Percentiles rank a stretch among this genome's conserved stretches.
These are phyloP conservation scores for Zaprionus bogoriensis DNA, from an alignment of 2,888 invertebrate species.

Conservation along the genomic window DNA sequence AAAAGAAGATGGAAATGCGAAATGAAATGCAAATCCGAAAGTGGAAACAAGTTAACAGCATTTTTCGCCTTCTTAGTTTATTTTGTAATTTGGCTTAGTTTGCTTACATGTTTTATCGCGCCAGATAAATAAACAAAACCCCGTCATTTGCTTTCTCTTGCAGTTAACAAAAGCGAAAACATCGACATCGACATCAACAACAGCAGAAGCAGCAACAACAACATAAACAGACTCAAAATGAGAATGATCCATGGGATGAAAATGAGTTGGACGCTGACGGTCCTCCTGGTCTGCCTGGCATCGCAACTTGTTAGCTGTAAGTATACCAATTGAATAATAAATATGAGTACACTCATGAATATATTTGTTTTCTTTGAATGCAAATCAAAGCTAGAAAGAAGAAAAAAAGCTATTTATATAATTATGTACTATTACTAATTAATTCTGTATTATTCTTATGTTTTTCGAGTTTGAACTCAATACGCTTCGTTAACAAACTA, in stretches of 20 bases:
- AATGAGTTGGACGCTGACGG: constrained; percentile 17
- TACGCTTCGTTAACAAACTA: too few relatives aligned
- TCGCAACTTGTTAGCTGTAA: constrained; percentile 45
- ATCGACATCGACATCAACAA: too few relatives aligned
- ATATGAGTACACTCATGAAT: not conserved
- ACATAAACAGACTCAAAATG: too few relatives aligned
- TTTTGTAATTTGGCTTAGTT: constrained; percentile 42
- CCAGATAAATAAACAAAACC: constrained; percentile 25
- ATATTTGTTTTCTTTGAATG: not conserved
- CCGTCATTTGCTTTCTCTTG: constrained; percentile 30
- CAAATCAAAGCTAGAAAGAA: not conserved
- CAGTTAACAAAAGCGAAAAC: constrained; percentile 57
- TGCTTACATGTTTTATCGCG: constrained; percentile 25
- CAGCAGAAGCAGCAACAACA: too few relatives aligned
- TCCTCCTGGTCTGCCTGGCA: constrained; percentile 49
- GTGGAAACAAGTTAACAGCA: constrained; percentile 46
- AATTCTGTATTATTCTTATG: too few relatives aligned
- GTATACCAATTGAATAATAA: constrained; percentile 12
- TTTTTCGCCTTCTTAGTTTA: constrained; percentile 19
- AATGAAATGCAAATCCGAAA: constrained; percentile 38
- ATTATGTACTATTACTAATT: too few relatives aligned
- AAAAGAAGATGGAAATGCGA: constrained; percentile 19
- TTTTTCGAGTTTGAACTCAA: too few relatives aligned
- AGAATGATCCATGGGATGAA: too few relatives aligned
- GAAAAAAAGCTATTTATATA: too few relatives aligned